These are phyloP conservation scores for Cryptoprocta ferox DNA, from an alignment of 2,797 vertebrate genomes.

Conservation along the genomic window DNA sequence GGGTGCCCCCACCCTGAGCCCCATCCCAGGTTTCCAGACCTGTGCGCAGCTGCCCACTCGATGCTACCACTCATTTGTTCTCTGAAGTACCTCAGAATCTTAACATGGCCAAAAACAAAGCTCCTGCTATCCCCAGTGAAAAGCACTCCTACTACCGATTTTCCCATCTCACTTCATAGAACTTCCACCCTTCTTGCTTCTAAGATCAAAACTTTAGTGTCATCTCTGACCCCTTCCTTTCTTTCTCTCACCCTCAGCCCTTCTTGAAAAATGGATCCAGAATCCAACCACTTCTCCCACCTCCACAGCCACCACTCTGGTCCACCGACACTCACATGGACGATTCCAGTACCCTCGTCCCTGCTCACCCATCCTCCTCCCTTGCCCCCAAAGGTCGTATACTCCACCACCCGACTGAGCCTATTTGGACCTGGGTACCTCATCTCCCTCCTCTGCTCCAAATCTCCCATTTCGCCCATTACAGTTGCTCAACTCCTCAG, in stretches of 20 bases:
- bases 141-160: not conserved
- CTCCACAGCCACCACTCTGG: not conserved
- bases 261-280: not conserved
- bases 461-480: not conserved
- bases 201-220: not conserved
- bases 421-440: not conserved
- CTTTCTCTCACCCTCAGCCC: not conserved
- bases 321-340: not conserved
- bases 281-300: not conserved
- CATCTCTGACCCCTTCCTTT: not conserved
- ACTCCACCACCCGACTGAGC: not conserved
- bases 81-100: not conserved
- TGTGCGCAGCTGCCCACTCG: not conserved
- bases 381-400: not conserved
- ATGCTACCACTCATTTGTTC: not conserved
- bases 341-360: too few species aligned
- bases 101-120: not conserved
- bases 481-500: not conserved
- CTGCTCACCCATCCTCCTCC: not conserved
- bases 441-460: not conserved
- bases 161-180: not conserved
- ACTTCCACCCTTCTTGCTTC: not conserved
- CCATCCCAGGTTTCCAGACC: not conserved
- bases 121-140: too few species aligned
- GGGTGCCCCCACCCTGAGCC: not conserved